Percentiles rank a stretch among this genome's conserved stretches.
Evolutionary conservation across 2,888 invertebrate genomes (phyloP).

Genomic region (Heliconius cydno): DNA sequence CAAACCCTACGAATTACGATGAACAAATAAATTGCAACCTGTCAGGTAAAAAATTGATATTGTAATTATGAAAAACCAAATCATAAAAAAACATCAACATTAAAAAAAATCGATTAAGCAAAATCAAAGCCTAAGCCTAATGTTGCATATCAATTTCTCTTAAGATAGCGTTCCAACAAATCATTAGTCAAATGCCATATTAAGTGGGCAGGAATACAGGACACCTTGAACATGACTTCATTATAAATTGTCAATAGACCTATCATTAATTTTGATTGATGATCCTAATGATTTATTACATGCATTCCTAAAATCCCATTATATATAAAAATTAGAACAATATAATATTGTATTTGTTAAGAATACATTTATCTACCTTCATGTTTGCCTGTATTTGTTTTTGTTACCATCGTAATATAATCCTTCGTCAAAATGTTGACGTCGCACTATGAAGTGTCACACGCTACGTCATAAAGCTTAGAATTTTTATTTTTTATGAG

Average conservation of each 20-base stretch:
- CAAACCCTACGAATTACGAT: background rate
- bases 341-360: background rate
- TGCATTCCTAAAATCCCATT: slow-evolving; percentile 40
- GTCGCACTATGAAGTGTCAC: slow-evolving; percentile 60
- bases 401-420: background rate
- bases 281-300: slow-evolving; percentile 63
- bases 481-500: no score
- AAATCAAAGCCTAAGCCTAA: background rate
- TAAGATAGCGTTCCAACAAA: slow-evolving; percentile 25
- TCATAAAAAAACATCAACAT: background rate
- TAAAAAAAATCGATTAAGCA: slow-evolving; percentile 1
- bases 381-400: background rate
- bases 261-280: slow-evolving; percentile 54
- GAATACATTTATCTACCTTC: background rate
- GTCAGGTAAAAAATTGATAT: background rate
- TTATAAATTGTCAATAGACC: slow-evolving; percentile 51
- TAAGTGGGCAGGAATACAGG: slow-evolving; percentile 44
- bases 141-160: slow-evolving; percentile 22
- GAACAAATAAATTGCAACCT: background rate
- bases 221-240: slow-evolving; percentile 48
- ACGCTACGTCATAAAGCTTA: slow-evolving; percentile 55
- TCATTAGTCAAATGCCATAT: slow-evolving; percentile 33
- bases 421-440: slow-evolving; percentile 51
- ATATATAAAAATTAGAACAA: slow-evolving; percentile 10
- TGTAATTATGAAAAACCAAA: background rate